Base-by-base conservation (phyloP, 1,140 invertebrate species). In the Thaumetopoea pityocampa region DNA sequence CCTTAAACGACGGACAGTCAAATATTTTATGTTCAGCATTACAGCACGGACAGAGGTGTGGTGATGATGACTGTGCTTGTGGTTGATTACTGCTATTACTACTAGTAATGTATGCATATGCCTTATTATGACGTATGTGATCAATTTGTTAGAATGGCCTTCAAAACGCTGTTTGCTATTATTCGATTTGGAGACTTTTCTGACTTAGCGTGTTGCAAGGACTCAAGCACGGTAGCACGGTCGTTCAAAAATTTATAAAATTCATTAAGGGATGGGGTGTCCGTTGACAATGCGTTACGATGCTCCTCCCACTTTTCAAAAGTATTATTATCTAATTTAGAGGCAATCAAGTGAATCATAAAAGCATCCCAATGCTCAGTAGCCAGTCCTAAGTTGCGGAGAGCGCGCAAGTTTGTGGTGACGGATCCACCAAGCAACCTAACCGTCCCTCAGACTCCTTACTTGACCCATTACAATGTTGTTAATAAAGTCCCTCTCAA, bases 341-440 rank as follows among this genome's bases (percentile, higher is more conserved):
- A 8, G 9, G n/a, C 12, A 7, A 30, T 5, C 11, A 30, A n/a
- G 18, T 16, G 18, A 30, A 30, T 16, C 15, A 30, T 30, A 2
- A 30, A n/a, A 5, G 28, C 4, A 30, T 30, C 28, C 27, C 33
- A 46, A 8, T 12, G 3, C n/a, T 46, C 34, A 4, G 32, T 35
- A 22, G 29, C 12, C 12, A 33, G 40, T 14, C 30, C 30, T 17
- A 43, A 34, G 10, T 26, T 43, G 3, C 11, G 17, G 2, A 43
- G 19, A 6, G 40, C 30, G 2, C 40, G 27, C 14, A 42, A 14
- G 9, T 42, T 32, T 10, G 35, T 50, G 4, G 29, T 36, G 1
- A 50, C 33, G 11, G 26, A 24, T 50, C 46, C 7, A 50, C 24
- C 10, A 49, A n/a, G n/a, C n/a, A n/a, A n/a, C n/a, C n/a, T n/a